Evolutionary conservation across 2,113 vertebrate genomes (phyloP).

Genomic region (Leptocoma aspasia): DNA sequence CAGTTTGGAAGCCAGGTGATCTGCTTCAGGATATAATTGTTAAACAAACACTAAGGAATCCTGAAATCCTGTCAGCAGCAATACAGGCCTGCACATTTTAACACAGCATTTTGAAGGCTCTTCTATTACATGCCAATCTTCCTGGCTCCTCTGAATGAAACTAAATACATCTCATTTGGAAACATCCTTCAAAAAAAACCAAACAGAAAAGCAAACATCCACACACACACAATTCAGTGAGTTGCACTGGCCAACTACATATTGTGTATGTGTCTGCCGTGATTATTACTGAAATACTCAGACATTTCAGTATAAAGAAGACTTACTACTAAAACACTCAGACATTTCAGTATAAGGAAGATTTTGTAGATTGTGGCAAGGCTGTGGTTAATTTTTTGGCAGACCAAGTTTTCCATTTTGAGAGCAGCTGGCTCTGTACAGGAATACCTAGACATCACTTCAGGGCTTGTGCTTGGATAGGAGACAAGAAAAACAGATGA

Average conservation of each 20-base stretch:
- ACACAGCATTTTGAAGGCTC: background rate
- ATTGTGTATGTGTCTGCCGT: background rate
- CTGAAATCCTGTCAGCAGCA: background rate
- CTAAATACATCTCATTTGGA: background rate
- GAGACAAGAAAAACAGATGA: background rate
- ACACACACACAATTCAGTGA: background rate
- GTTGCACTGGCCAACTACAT: background rate
- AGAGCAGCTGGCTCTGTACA: background rate
- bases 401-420: background rate
- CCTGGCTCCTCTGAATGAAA: background rate
- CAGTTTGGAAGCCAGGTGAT: background rate
- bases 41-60: background rate
- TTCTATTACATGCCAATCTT: background rate
- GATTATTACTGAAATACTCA: background rate
- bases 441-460: background rate
- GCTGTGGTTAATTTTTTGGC: background rate
- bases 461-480: background rate
- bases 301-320: background rate
- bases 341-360: background rate
- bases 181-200: background rate
- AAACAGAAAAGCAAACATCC: background rate
- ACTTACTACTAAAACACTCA: background rate
- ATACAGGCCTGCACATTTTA: background rate
- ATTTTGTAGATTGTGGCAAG: background rate
- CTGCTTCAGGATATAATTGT: background rate